Conservation (phyloP, 2,113 vertebrate genomes). For the Columbina picui region DNA sequence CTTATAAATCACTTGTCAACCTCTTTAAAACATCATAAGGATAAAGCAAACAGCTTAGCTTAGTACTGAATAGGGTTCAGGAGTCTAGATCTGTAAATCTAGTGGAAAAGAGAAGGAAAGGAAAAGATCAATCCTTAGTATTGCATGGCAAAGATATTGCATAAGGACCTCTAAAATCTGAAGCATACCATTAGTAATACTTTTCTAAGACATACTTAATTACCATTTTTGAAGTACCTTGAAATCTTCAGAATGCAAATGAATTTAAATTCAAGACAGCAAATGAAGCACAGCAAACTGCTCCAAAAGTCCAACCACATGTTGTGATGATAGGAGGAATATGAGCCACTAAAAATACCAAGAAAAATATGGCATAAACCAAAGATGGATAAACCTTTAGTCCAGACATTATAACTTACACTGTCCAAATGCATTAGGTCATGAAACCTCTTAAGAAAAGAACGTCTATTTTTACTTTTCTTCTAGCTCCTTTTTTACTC, state of each 20-base stretch:
- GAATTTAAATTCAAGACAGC: not conserved
- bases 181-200: not conserved
- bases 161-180: not conserved
- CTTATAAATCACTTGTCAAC: not conserved
- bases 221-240: not conserved
- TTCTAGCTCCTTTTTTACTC: not conserved
- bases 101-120: not conserved
- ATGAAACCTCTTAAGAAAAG: not conserved
- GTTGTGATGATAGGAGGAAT: not conserved
- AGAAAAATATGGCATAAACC: not conserved
- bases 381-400: not conserved
- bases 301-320: not conserved
- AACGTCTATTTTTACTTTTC: not conserved
- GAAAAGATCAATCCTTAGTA: not conserved
- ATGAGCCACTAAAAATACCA: not conserved
- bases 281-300: conserved; percentile 5
- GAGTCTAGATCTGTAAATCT: not conserved
- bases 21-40: not conserved
- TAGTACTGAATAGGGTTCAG: not conserved
- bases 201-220: not conserved
- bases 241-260: not conserved
- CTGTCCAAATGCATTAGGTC: not conserved
- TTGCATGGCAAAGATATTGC: not conserved
- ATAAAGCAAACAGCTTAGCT: not conserved
- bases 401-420: not conserved